Percentiles rank a stretch among this genome's conserved stretches.
phyloP scores from a whole-genome alignment of 2,113 vertebrate species.

The Ramphastos sulfuratus region DNA sequence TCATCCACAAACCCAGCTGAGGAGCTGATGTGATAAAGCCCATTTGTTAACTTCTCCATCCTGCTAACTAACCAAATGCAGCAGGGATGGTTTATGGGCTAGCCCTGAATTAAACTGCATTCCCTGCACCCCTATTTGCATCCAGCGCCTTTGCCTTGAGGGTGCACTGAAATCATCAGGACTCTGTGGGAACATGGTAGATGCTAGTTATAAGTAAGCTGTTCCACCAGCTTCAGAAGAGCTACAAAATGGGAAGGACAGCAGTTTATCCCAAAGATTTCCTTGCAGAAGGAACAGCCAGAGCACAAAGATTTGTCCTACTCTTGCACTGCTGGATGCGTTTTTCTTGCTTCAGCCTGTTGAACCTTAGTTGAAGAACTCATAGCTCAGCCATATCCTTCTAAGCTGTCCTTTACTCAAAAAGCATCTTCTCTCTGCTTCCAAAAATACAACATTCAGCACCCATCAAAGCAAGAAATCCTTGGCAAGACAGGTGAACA shows the following conservation, averaged over 20 bases:
- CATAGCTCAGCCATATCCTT: neutral
- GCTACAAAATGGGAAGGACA: neutral
- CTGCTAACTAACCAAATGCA: neutral
- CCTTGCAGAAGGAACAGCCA: neutral
- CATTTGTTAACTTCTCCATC: neutral
- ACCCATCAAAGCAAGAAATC: neutral
- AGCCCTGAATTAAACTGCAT: neutral
- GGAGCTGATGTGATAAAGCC: neutral
- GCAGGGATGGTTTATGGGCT: neutral
- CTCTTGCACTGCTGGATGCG: neutral
- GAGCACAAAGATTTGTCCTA: neutral
- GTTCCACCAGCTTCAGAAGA: neutral
- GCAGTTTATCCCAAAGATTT: neutral
- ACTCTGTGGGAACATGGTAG: neutral
- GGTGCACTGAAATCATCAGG: rapidly evolving
- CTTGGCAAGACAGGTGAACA: neutral
- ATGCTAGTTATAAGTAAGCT: neutral
- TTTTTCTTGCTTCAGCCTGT: neutral
- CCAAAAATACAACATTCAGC: neutral
- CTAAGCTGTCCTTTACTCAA: neutral
- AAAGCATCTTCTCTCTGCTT: neutral
- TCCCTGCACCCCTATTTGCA: neutral
- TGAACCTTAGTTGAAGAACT: neutral
- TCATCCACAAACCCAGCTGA: neutral
- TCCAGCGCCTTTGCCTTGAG: neutral